Base-by-base conservation (phyloP, 30 jellyfish, hydroid and myxozoan species). In the Chrysaora quinquecirrha region DNA sequence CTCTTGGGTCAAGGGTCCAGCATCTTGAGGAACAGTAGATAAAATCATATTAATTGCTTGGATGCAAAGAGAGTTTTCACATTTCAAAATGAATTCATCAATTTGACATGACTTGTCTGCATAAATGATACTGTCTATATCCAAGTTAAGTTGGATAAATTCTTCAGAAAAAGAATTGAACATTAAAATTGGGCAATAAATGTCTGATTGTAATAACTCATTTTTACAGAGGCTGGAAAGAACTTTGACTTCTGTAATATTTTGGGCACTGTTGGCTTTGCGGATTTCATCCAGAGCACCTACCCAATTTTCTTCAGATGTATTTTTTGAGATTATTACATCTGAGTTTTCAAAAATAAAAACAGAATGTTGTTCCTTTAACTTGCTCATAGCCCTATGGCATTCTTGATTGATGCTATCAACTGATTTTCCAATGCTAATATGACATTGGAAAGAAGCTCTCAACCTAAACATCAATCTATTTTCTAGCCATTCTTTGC, bases 131-230 rank as follows among this genome's bases (percentile, higher is more conserved):
- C 24, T 64, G 69, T 78, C 89, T n/a, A 78, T 30, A 35, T 65
- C 21, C 79, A 78, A 30, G 19, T 27, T 34, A 25, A 63, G 64
- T 0, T 63, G 28, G 7, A 78, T 14, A 27, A 34, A 65, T 19
- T 78, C 89, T 30, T 78, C 89, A 1, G 32, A 66, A 18, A 76
- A 4, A 10, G 81, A 56, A 31, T 30, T 48, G 32, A 62, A 62
- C 74, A 78, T 62, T 30, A 78, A 64, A 63, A 64, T 24, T 34
- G 89, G 89, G 73, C 81, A 62, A 48, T 22, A 33, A 24, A 63
- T 49, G 12, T 63, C 89, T 6, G 81, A 0, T 14, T 31, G 63
- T 23, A 52, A 19, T 12, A 12, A 2, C 4, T 19, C 25, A 52
- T 20, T 52, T 52, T 16, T 25, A 20, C 29, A 52, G 27, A 52